Evolutionary conservation across 30 jellyfish, hydroid and myxozoan genomes (phyloP).

Genomic region (Pelagia noctiluca): DNA sequence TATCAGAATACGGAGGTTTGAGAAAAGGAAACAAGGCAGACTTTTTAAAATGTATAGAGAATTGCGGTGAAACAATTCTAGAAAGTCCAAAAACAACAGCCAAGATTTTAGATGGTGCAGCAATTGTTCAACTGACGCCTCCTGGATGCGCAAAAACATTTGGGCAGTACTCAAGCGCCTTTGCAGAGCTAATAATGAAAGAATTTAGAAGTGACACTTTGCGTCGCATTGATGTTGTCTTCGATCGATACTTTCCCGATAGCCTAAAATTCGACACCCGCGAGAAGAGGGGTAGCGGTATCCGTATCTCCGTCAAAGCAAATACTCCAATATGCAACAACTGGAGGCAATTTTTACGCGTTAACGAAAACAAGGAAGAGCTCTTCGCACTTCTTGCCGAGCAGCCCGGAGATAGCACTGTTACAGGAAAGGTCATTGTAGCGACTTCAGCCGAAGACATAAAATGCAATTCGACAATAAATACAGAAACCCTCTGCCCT

Average conservation of each 20-base stretch:
- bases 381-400: conserved; percentile 49
- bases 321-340: conserved; percentile 32
- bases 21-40: too few relatives aligned
- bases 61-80: neutral
- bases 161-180: too few relatives aligned
- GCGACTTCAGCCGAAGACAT: conserved; percentile 21
- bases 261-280: conserved; percentile 22
- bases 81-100: too few relatives aligned
- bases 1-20: conserved; percentile 35
- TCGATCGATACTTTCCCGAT: neutral
- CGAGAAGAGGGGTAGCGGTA: conserved; percentile 46
- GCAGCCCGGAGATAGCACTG: neutral
- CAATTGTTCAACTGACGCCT: neutral
- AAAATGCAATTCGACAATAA: conserved; percentile 3
- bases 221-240: too few relatives aligned
- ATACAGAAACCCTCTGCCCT: conserved; percentile 5
- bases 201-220: too few relatives aligned
- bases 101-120: too few relatives aligned
- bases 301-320: conserved; percentile 3
- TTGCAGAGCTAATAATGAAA: too few relatives aligned
- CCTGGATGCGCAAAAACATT: too few relatives aligned
- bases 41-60: conserved; percentile 21
- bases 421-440: conserved; percentile 18
- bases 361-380: conserved; percentile 18
- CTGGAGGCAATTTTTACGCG: conserved; percentile 19